Evolutionary conservation across 2,888 invertebrate genomes (phyloP).

Genomic region (Folsomia candida): DNA sequence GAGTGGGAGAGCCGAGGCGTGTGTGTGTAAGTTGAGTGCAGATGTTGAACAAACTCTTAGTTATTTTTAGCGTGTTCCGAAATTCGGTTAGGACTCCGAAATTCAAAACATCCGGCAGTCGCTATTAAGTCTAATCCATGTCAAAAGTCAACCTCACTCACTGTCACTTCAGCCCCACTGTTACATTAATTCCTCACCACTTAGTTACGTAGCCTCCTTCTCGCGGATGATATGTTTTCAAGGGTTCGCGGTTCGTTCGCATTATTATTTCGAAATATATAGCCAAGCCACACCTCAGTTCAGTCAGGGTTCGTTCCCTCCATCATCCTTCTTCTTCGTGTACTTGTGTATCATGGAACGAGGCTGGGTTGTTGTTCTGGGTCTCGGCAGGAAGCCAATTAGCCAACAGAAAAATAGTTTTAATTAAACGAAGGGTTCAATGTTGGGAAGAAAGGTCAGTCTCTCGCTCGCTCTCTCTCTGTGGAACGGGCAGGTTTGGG

Average conservation of each 20-base stretch:
- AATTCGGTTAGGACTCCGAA: constrained; percentile 3
- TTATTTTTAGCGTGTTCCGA: constrained; percentile 7
- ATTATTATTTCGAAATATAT: not conserved
- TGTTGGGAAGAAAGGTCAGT: not conserved
- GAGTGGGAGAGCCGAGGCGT: no score
- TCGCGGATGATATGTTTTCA: not conserved
- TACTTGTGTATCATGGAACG: not conserved
- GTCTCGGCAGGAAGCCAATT: constrained; percentile 11
- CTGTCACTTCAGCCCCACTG: constrained; percentile 5
- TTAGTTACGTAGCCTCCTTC: not conserved
- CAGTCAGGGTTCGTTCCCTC: no score
- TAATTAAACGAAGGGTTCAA: constrained; percentile 10
- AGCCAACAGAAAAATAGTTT: constrained; percentile 3
- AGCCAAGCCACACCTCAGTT: no score
- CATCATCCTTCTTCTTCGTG: not conserved
- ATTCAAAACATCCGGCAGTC: constrained; percentile 8
- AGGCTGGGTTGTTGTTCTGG: not conserved
- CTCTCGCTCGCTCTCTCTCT: no score
- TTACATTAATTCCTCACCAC: not conserved
- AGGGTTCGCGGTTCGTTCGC: not conserved
- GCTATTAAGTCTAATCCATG: constrained; percentile 3
- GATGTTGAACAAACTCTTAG: not conserved
- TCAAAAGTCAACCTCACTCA: constrained; percentile 7
- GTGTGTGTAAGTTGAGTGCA: not conserved
- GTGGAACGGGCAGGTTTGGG: not conserved